Evolutionary conservation across 2,888 invertebrate species (phyloP), one percentile per base, ranked within the genome.

Genomic region (Dugesia japonica): DNA sequence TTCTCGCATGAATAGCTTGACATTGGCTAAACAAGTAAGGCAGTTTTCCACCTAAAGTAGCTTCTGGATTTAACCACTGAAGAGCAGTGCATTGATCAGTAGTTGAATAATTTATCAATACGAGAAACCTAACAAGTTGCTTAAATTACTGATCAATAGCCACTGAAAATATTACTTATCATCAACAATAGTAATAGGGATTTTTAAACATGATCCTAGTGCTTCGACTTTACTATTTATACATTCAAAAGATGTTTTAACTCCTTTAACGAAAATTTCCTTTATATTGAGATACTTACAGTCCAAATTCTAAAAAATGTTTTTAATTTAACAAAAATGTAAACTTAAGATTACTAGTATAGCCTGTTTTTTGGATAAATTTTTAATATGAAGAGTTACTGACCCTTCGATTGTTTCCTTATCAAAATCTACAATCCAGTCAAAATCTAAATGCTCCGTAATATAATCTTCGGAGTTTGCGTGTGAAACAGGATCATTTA

Each of bases 1-100:
- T 91, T 71, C 94, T 88, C 0, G 92, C 91, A 86, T 92, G 91
- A 80, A 92, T 92, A 0, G 91, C 90, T 89, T 91, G 83, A 79
- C 86, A 86, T 80, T 87, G 86, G 78, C 86, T 86, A 80, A 84
- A 87, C 76, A 94, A 85, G 82, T 90, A 94, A 0, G 94, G 93
- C 82, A 90, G 88, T 80, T 88, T 87, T 83, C 91, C 91, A 77
- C 92, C 93, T 13, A 91, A 88, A 0, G 94, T 95, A 85, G 93
- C 93, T 79, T 89, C 88, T 0, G 91, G 89, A 26, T 88, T 88
- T 79, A 95, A 85, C 94, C 94, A 95, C 84, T 93, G 92, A 75
- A 95, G 86, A 0, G 91, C 94, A 74, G 90, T 89, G 0, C 91
- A 90, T n/a, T 88, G 85, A 0, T 90, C 88, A 17, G 89, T 88